A percentile compares a stretch with the other conserved stretches of the same genome.
Conservation (phyloP, 2,113 vertebrate genomes). For the Silurus meridionalis region DNA sequence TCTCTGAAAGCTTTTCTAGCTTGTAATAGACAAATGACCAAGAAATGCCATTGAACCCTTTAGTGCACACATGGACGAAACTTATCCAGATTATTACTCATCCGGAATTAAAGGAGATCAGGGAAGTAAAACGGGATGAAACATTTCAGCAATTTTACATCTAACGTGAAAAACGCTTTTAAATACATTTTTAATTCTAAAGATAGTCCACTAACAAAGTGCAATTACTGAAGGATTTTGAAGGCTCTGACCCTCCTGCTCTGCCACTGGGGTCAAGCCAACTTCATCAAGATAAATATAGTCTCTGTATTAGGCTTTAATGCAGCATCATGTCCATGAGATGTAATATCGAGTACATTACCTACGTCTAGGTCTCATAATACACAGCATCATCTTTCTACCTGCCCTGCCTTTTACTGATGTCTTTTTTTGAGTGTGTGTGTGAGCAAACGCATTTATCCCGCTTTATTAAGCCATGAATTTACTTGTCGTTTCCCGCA, state of each 20-base stretch:
- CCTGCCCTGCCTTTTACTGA: background rate
- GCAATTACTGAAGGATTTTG: background rate
- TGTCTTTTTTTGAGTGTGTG: background rate
- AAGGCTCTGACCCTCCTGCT: background rate
- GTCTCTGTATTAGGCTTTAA: conserved; percentile 16
- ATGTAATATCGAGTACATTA: conserved; percentile 21
- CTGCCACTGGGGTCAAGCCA: background rate
- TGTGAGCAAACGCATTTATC: background rate
- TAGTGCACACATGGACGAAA: background rate
- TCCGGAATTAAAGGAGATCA: background rate
- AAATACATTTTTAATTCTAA: background rate
- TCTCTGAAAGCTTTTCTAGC: background rate
- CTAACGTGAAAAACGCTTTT: background rate
- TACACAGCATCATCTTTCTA: background rate
- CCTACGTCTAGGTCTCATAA: background rate
- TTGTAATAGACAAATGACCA: background rate
- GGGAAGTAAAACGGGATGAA: background rate
- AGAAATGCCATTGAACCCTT: background rate
- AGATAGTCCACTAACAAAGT: background rate
- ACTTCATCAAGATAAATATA: conserved; percentile 20
- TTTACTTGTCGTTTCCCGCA: conserved; percentile 61
- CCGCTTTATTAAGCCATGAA: background rate
- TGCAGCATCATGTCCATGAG: conserved; percentile 4
- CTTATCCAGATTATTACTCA: background rate
- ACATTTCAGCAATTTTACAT: background rate